Percentiles rank a stretch among this genome's conserved stretches.
These are phyloP conservation scores for Scaptomyza pallida DNA, from an alignment of 1,140 invertebrate species.

Conservation along the genomic window DNA sequence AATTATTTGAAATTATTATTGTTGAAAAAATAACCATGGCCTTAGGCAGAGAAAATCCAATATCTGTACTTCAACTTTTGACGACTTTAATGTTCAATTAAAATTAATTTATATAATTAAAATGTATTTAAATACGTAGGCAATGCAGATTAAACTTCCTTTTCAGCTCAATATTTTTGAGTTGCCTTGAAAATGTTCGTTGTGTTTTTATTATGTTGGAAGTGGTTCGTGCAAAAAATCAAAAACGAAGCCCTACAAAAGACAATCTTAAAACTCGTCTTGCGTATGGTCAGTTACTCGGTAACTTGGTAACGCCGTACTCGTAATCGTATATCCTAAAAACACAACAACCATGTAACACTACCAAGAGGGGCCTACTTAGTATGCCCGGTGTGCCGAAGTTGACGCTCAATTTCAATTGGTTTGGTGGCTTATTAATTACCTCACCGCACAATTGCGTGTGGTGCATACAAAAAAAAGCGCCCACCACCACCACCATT, in stretches of 20 bases:
- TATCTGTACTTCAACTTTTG: too few relatives aligned
- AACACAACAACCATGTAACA: conserved; percentile 1
- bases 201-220: neutral
- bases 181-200: conserved; percentile 2
- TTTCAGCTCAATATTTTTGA: too few relatives aligned
- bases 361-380: conserved; percentile 50
- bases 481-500: conserved; percentile 38
- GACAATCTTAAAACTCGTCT: conserved; percentile 64
- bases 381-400: conserved; percentile 63
- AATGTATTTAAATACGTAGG: neutral
- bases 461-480: conserved; percentile 64
- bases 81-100: too few relatives aligned
- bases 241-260: conserved; percentile 49
- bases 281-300: conserved; percentile 70
- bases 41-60: too few relatives aligned
- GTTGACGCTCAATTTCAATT: conserved; percentile 70
- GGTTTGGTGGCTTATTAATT: conserved; percentile 75
- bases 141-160: neutral
- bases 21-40: too few relatives aligned
- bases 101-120: too few relatives aligned
- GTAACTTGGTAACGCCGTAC: conserved; percentile 26
- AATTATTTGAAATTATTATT: too few relatives aligned
- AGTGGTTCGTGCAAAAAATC: neutral
- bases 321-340: conserved; percentile 46
- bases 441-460: conserved; percentile 77